Conservation (phyloP, 2,888 invertebrate species). For the Calephelis perditalis region DNA sequence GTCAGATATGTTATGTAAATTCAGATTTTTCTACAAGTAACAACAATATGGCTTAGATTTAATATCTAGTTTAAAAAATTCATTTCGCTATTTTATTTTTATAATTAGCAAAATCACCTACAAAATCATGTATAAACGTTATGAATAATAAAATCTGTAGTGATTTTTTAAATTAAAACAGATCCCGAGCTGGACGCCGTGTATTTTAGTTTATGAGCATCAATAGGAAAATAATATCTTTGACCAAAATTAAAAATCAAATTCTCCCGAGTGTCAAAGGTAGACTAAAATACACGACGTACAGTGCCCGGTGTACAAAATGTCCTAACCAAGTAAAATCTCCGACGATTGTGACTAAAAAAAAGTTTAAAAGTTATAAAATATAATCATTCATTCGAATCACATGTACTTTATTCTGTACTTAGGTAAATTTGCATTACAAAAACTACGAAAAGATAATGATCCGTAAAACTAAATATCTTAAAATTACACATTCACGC, state of each 20-base stretch:
- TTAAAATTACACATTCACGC: constrained; percentile 71
- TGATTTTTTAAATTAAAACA: constrained; percentile 30
- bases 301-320: constrained; percentile 37
- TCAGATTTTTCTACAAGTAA: constrained; percentile 75
- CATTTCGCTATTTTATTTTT: constrained; percentile 43
- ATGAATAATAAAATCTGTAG: constrained; percentile 31
- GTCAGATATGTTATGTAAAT: constrained; percentile 78
- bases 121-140: constrained; percentile 37
- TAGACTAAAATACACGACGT: constrained; percentile 41
- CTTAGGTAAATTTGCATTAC: constrained; percentile 69
- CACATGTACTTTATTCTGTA: constrained; percentile 74
- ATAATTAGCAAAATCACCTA: constrained; percentile 49
- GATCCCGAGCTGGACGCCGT: constrained; percentile 31
- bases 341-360: constrained; percentile 47
- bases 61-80: constrained; percentile 51
- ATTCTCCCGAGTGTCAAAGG: constrained; percentile 19
- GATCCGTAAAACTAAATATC: constrained; percentile 53
- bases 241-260: constrained; percentile 6
- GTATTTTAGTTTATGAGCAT: constrained; percentile 28
- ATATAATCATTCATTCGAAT: constrained; percentile 64
- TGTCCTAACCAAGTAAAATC: constrained; percentile 26
- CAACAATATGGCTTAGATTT: constrained; percentile 70
- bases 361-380: constrained; percentile 48
- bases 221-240: not conserved
- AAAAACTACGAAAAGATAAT: constrained; percentile 43